Evolutionary conservation across 2,797 vertebrate genomes (phyloP).

Genomic region (Sebastes taczanowskii): DNA sequence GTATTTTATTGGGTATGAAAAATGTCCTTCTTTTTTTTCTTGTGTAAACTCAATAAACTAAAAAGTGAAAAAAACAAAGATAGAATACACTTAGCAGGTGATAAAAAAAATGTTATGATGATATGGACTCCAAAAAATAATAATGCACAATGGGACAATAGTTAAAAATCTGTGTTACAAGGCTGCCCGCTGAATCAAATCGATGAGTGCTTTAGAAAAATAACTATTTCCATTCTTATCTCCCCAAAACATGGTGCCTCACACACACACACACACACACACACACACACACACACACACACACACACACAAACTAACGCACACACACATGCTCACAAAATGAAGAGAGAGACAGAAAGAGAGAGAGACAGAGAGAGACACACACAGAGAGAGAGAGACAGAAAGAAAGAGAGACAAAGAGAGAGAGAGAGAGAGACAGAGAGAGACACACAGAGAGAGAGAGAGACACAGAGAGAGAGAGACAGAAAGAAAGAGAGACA

Average conservation of each 20-base stretch:
- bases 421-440: constrained; percentile 43
- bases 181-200: constrained; percentile 61
- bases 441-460: neutral
- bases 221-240: constrained; percentile 74
- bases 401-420: neutral
- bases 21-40: too few relatives aligned
- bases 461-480: neutral
- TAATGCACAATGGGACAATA: constrained; percentile 43
- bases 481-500: too few relatives aligned
- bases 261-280: neutral
- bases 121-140: neutral
- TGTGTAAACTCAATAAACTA: too few relatives aligned
- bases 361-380: too few relatives aligned
- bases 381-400: too few relatives aligned
- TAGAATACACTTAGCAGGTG: constrained; percentile 36
- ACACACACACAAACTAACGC: neutral
- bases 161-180: constrained; percentile 44
- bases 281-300: neutral
- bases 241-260: constrained; percentile 73
- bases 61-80: constrained; percentile 10
- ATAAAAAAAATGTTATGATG: constrained; percentile 13
- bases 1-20: too few relatives aligned
- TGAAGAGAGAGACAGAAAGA: too few relatives aligned
- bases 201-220: constrained; percentile 46
- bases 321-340: neutral